Evolutionary conservation across 2,797 vertebrate species (phyloP), one percentile per base, ranked within the genome.

Genomic region (Peromyscus melanophrys): DNA sequence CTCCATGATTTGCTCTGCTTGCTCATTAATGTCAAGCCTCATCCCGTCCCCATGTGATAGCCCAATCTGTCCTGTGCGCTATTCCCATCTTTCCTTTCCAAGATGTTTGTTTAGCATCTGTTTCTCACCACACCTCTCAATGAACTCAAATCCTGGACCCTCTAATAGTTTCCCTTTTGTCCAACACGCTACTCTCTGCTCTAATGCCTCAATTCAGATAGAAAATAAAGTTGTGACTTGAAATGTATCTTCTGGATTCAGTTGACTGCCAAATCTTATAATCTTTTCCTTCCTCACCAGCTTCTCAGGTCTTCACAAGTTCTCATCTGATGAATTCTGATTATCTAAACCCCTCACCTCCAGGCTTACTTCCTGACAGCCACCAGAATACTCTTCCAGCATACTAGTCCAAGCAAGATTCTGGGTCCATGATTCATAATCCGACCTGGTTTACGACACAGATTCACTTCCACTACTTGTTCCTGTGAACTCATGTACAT

Each of bases 201-300:
- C n/a, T 81, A 92, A 29, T 94, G 19, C 27, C 93, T 43, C 95
- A 65, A 71, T 81, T 34, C 25, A 89, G 49, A n/a, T 14, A 76
- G 23, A 71, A 81, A 89, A 59, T 65, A 27, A 6, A 86, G 25
- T 73, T 5, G 37, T 52, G 34, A 23, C 34, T 49, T 63, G 11
- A 77, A 43, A 76, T 8, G 19, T 89, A 49, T 16, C n/a, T n/a
- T 29, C 37, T 89, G 0, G 2, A 10, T 52, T 89, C 31, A 46
- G 4, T 46, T 93, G 34, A 12, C 31, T 80, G 55, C 89, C n/a
- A 75, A 73, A 59, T 89, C 40, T 69, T 37, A 23, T 19, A 29
- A 73, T 89, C 19, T 11, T 40, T 88, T 78, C 21, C 73, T 96
- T 91, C 69, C 29, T 43, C 31, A 4, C 27, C 73, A 90, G 31